Conservation (phyloP, 2,113 vertebrate species). For the Menidia beryllina region DNA sequence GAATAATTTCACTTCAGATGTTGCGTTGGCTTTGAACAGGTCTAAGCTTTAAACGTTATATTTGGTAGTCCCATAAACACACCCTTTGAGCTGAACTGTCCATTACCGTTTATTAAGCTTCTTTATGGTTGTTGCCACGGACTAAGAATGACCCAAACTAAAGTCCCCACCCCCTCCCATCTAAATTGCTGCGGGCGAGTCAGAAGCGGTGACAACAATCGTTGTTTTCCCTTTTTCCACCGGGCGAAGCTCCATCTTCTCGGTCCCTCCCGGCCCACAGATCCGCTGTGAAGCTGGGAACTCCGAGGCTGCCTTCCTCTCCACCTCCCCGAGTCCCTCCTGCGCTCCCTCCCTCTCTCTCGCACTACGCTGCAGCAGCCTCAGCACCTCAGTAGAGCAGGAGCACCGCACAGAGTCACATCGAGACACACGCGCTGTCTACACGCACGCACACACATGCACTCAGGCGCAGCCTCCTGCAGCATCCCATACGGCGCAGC, state of each 20-base stretch:
- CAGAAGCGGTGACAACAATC: slow-evolving; percentile 72
- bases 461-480: slow-evolving; percentile 68
- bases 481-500: slow-evolving; percentile 66
- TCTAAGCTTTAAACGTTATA: neutral
- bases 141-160: slow-evolving; percentile 79
- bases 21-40: neutral
- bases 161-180: slow-evolving; percentile 73
- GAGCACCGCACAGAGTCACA: slow-evolving; percentile 77
- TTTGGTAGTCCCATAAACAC: neutral
- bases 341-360: slow-evolving; percentile 32
- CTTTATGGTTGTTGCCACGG: slow-evolving; percentile 47
- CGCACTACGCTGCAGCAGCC: slow-evolving; percentile 74
- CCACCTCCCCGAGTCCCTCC: slow-evolving; percentile 9
- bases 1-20: neutral
- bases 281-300: slow-evolving; percentile 70
- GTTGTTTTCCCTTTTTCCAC: slow-evolving; percentile 48
- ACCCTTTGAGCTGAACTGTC: slow-evolving; percentile 13
- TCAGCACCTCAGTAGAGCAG: slow-evolving; percentile 74
- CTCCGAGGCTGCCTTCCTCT: slow-evolving; percentile 49
- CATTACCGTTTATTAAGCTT: slow-evolving; percentile 33
- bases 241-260: slow-evolving; percentile 68
- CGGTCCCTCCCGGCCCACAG: slow-evolving; percentile 57
- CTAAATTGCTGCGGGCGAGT: slow-evolving; percentile 72
- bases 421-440: slow-evolving; percentile 53
- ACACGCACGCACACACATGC: slow-evolving; percentile 37